Percentiles rank a stretch among this genome's conserved stretches.
Evolutionary conservation across 2,888 invertebrate genomes (phyloP).

Genomic region (Tenthredo livida): DNA sequence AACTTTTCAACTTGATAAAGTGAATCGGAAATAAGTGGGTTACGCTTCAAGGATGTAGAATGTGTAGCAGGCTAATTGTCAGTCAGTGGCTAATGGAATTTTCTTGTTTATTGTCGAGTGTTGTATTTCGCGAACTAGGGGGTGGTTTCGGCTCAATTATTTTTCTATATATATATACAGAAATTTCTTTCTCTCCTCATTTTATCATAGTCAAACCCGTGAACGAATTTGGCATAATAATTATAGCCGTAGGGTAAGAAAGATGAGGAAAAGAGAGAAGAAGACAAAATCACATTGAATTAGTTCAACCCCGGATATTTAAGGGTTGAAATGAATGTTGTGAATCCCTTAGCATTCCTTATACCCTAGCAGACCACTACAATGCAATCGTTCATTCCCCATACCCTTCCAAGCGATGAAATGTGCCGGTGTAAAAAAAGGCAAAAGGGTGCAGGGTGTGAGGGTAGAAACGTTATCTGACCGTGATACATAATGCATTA

Average conservation of each 20-base stretch:
- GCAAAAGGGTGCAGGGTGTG: background rate
- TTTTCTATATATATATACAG: background rate
- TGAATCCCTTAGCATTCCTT: background rate
- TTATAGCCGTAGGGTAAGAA: no score
- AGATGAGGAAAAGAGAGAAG: no score
- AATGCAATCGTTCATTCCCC: slow-evolving; percentile 39
- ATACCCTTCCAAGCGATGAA: slow-evolving; percentile 41
- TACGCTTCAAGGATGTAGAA: background rate
- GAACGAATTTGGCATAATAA: background rate
- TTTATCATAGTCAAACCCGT: background rate
- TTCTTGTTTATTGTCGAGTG: slow-evolving; percentile 25
- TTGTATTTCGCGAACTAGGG: background rate
- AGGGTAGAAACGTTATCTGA: slow-evolving; percentile 24
- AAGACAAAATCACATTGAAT: no score
- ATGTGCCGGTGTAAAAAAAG: background rate
- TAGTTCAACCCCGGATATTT: background rate
- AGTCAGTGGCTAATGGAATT: slow-evolving; percentile 40
- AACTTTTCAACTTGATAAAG: background rate
- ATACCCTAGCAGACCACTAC: background rate
- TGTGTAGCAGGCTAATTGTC: slow-evolving; percentile 11
- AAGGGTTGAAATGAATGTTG: background rate
- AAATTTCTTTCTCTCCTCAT: background rate
- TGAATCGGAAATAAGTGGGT: background rate
- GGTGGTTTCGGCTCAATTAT: background rate
- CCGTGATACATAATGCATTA: slow-evolving; percentile 73